These are phyloP conservation scores for Melanotaenia nigrans DNA, from an alignment of 2,797 vertebrate species.

Conservation along the genomic window DNA sequence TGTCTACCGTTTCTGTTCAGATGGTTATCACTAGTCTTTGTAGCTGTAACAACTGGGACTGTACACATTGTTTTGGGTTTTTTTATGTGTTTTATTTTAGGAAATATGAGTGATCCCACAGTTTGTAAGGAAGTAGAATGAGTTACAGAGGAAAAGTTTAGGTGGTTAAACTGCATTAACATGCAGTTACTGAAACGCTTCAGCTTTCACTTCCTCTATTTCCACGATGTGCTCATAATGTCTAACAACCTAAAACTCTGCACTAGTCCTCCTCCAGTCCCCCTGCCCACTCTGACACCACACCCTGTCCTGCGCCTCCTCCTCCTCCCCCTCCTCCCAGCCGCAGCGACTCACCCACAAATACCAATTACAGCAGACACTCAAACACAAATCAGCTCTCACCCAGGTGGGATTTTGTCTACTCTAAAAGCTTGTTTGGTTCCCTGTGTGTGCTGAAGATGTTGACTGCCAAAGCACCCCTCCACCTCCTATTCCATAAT, in stretches of 20 bases:
- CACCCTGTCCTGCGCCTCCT: constrained; percentile 42
- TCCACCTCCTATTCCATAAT: neutral
- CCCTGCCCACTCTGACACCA: constrained; percentile 37
- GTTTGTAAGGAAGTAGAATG: constrained; percentile 11
- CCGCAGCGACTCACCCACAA: constrained; percentile 43
- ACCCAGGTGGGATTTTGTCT: constrained; percentile 35
- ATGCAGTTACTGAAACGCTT: constrained; percentile 21
- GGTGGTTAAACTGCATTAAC: neutral
- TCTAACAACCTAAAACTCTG: constrained; percentile 13
- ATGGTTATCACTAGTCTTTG: constrained; percentile 18
- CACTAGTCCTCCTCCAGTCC: constrained; percentile 17
- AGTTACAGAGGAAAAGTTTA: neutral
- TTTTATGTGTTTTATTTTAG: neutral
- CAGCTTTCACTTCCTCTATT: constrained; percentile 72
- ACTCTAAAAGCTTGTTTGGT: constrained; percentile 36
- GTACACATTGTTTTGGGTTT: too few species aligned
- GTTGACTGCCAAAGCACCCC: neutral
- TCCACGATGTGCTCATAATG: constrained; percentile 26
- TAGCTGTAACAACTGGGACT: neutral
- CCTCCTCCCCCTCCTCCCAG: constrained; percentile 15
- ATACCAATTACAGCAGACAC: constrained; percentile 44
- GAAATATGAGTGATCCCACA: constrained; percentile 7
- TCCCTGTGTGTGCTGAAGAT: constrained; percentile 31
- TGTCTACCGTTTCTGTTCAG: constrained; percentile 12
- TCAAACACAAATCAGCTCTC: constrained; percentile 36